These are phyloP conservation scores for Drosophila colorata DNA, from an alignment of 2,888 invertebrate species.

Conservation along the genomic window DNA sequence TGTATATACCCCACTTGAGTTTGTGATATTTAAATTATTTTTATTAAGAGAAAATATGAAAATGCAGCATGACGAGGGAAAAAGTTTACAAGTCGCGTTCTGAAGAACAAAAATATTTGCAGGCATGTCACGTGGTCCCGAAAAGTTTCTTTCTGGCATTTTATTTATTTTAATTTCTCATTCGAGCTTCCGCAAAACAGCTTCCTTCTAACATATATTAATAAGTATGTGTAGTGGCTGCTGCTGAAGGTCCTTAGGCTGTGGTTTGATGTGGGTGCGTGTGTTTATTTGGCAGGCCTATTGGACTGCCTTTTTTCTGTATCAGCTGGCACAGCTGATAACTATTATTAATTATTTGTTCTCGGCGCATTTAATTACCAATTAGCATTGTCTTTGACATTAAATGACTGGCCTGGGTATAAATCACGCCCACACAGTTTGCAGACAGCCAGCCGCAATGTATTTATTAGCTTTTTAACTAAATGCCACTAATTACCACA, in stretches of 20 bases:
- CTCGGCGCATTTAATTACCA: conserved; percentile 49
- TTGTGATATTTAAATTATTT: conserved; percentile 44
- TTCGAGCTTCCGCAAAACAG: conserved; percentile 3
- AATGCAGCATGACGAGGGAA: conserved; percentile 3
- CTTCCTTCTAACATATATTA: conserved; percentile 4
- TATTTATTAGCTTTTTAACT: conserved; percentile 75
- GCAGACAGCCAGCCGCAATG: conserved; percentile 29
- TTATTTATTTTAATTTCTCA: conserved; percentile 52
- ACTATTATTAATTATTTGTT: conserved; percentile 17
- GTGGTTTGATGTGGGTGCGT: not conserved
- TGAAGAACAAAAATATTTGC: conserved; percentile 19
- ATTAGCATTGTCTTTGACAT: conserved; percentile 51
- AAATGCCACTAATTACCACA: conserved; percentile 72
- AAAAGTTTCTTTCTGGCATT: conserved; percentile 48
- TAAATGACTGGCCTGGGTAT: conserved; percentile 38
- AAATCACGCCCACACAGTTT: conserved; percentile 52
- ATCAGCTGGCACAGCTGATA: conserved; percentile 4
- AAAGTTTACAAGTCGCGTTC: conserved; percentile 35
- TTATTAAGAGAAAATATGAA: conserved; percentile 38
- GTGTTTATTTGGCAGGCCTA: not conserved
- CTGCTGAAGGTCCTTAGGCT: not conserved
- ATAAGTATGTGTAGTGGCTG: conserved; percentile 10
- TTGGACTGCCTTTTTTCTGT: not conserved
- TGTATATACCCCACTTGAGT: not conserved
- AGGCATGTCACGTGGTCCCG: conserved; percentile 48